Conservation (phyloP, 1,140 invertebrate genomes). For the Drosophila mojavensis region DNA sequence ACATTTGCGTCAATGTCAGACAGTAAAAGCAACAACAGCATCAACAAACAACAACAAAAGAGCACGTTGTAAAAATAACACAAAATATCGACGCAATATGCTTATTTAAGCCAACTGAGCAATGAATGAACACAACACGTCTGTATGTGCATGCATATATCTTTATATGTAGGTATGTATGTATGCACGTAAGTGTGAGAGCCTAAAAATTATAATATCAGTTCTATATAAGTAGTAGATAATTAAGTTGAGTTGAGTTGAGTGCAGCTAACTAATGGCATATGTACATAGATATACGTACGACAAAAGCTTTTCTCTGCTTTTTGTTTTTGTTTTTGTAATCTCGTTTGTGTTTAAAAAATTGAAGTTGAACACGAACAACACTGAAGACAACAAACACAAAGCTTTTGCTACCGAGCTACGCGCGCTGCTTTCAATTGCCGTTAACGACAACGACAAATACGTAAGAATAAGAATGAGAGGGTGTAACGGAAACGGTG, state of each 20-base stretch:
- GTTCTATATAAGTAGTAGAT: conserved; percentile 33
- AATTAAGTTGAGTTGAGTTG: conserved; percentile 21
- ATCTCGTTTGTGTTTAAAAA: conserved; percentile 6
- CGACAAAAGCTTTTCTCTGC: background rate
- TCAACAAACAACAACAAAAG: conserved; percentile 22
- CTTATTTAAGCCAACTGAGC: conserved; percentile 66
- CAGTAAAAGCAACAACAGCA: conserved; percentile 36
- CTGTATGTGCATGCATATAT: background rate
- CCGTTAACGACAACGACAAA: conserved; percentile 8
- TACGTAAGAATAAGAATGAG: too few relatives aligned
- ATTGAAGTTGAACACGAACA: conserved; percentile 36
- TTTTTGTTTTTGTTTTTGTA: background rate
- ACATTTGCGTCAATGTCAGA: conserved; percentile 73
- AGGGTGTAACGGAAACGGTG: conserved; percentile 42
- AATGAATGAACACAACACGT: conserved; percentile 57
- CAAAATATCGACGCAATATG: conserved; percentile 54
- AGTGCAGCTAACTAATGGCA: conserved; percentile 23
- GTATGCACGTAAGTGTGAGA: background rate
- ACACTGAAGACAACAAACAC: conserved; percentile 1
- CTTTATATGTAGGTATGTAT: background rate
- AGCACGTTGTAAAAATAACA: conserved; percentile 79
- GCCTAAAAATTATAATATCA: conserved; percentile 53
- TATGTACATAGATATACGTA: background rate
- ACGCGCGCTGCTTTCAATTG: conserved; percentile 27
- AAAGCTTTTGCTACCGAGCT: conserved; percentile 39